phyloP scores from a whole-genome alignment of 2,113 vertebrate species.

The Sitta europaea region DNA sequence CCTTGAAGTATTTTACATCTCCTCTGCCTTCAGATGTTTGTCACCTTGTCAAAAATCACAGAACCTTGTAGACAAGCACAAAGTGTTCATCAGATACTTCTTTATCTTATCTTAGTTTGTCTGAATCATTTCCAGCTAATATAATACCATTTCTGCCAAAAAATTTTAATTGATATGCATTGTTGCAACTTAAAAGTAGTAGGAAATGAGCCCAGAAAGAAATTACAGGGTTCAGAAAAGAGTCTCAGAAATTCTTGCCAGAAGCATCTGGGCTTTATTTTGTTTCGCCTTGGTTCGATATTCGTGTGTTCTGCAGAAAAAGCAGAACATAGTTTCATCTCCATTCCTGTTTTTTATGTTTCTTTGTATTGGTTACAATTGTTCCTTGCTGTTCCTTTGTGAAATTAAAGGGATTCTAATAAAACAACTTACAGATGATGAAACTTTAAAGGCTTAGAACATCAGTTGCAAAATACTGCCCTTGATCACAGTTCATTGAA shows the following conservation, averaged over 20 bases:
- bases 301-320: neutral
- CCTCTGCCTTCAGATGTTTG: neutral
- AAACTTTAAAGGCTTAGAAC: neutral
- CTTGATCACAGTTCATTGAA: neutral
- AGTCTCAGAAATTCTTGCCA: neutral
- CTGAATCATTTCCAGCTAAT: neutral
- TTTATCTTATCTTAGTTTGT: neutral
- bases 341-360: neutral
- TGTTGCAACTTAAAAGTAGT: neutral
- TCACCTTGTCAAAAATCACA: neutral
- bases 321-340: neutral
- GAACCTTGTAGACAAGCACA: neutral
- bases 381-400: neutral
- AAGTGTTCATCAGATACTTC: neutral
- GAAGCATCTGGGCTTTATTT: neutral
- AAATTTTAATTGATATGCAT: neutral
- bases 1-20: neutral
- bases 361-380: neutral
- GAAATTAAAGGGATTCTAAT: neutral
- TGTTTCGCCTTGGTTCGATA: neutral
- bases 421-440: neutral
- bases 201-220: neutral
- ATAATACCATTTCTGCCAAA: neutral
- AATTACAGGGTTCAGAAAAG: neutral
- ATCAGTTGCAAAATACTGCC: neutral